Evolutionary conservation across 2,888 invertebrate genomes (phyloP), one percentile per base, ranked within the genome.

Genomic region (Caenorhabditis angaria): DNA sequence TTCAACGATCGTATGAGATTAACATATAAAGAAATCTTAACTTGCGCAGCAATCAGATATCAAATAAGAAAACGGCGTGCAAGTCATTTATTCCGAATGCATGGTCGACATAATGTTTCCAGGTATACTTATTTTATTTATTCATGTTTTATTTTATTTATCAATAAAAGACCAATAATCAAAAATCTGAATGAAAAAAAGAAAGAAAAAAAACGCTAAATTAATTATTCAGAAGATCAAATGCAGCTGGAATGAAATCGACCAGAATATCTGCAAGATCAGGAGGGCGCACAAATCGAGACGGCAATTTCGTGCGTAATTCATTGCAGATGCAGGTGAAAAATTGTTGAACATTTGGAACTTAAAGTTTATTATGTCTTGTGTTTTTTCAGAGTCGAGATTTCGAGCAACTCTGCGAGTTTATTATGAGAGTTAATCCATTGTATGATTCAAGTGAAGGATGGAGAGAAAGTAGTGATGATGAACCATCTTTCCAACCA

Each of bases 1-100:
- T 85, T 85, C 72, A 85, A 85, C 66, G 85, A 85, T 51, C 68
- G 85, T 20, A 85, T 85, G 85, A 72, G 84, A 10, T n/a, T 81
- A 57, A 82, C 84, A 2, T 85, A 85, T 60, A 75, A 73, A 47
- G 84, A 84, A 62, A 74, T 85, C 56, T 60, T 84, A 28, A 81
- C 82, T 0, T 85, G 85, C 54, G 77, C 82, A 0, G 68, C 73
- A 8, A 61, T 83, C 12, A 76, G 84, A 14, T 83, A 81, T 54
- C 71, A 78, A 53, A 76, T 83, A 47, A 54, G 78, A 41, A 81
- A 83, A 66, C 70, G 82, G 18, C 35, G 76, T 41, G 72, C 76
- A 12, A 78, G 71, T 48, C 76, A 70, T 50, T 68, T 73, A 10
- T 81, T 81, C 78, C 59, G 77, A 27, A 65, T 72, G 56, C 68